These are phyloP conservation scores for Lycaon pictus DNA, from an alignment of 2,113 vertebrate genomes.

Conservation along the genomic window DNA sequence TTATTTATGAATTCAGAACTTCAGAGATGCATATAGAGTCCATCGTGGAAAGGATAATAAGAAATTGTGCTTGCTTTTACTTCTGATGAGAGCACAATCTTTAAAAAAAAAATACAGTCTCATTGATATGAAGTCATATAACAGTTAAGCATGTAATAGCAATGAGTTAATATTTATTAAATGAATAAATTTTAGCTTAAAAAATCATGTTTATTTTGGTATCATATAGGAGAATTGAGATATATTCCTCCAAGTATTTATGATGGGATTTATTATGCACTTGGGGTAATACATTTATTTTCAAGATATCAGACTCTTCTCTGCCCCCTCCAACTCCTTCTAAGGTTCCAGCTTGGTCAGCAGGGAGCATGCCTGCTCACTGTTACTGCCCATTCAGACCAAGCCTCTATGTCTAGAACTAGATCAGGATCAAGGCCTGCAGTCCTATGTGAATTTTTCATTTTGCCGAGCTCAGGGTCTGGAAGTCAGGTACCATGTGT, in stretches of 20 bases:
- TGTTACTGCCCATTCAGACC: neutral
- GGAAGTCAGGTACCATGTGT: neutral
- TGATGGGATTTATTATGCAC: neutral
- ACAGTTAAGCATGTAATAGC: neutral
- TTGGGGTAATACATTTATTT: slow-evolving; percentile 37
- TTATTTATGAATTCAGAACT: slow-evolving; percentile 43
- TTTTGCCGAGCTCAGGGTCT: neutral
- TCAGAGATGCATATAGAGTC: neutral
- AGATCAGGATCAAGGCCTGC: neutral
- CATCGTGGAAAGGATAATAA: neutral
- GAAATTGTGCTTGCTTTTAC: slow-evolving; percentile 32
- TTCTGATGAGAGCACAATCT: neutral
- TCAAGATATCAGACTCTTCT: neutral
- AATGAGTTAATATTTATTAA: slow-evolving; percentile 57
- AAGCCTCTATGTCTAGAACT: neutral
- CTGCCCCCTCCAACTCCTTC: neutral
- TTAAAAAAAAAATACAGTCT: neutral
- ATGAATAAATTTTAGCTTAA: slow-evolving; percentile 21
- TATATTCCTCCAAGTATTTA: slow-evolving; percentile 21
- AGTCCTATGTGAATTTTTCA: neutral
- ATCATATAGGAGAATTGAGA: slow-evolving; percentile 33
- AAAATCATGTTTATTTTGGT: slow-evolving; percentile 33
- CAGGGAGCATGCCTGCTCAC: neutral
- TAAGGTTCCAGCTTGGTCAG: neutral
- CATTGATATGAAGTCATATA: neutral